These are phyloP conservation scores for Irena cyanogastra DNA, from an alignment of 2,113 vertebrate genomes.

Conservation along the genomic window DNA sequence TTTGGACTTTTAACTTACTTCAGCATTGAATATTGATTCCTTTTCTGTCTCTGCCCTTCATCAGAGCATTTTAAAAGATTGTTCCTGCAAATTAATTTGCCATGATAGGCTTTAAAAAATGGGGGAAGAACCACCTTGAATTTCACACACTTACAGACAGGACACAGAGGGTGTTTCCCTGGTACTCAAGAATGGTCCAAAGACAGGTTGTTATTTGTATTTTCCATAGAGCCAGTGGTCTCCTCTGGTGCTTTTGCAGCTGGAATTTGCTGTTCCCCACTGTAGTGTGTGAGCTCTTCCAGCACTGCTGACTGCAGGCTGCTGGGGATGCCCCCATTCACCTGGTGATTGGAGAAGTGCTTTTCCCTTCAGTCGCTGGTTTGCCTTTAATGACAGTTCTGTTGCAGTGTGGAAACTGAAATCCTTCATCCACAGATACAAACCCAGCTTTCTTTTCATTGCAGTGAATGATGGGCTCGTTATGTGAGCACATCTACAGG, in stretches of 20 bases:
- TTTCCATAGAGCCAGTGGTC: neutral
- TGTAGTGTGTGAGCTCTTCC: neutral
- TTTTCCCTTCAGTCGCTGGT: neutral
- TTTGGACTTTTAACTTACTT: neutral
- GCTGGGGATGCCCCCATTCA: neutral
- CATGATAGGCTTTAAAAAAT: neutral
- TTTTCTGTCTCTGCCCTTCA: neutral
- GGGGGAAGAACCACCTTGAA: rapidly evolving
- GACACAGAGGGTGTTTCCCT: neutral
- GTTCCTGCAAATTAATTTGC: neutral
- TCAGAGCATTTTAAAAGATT: neutral
- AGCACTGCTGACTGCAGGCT: neutral
- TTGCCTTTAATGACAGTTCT: neutral
- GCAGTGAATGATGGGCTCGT: neutral
- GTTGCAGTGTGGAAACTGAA: neutral
- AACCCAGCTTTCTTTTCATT: neutral
- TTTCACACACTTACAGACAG: neutral
- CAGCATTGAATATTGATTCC: neutral
- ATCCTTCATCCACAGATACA: neutral
- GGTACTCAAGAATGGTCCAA: neutral
- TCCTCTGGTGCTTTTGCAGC: neutral
- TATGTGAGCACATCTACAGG: neutral
- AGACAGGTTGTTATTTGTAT: neutral
- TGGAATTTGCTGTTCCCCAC: neutral
- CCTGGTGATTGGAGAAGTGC: neutral